Evolutionary conservation across 2,797 vertebrate species (phyloP).

Genomic region (Pagetopsis macropterus): DNA sequence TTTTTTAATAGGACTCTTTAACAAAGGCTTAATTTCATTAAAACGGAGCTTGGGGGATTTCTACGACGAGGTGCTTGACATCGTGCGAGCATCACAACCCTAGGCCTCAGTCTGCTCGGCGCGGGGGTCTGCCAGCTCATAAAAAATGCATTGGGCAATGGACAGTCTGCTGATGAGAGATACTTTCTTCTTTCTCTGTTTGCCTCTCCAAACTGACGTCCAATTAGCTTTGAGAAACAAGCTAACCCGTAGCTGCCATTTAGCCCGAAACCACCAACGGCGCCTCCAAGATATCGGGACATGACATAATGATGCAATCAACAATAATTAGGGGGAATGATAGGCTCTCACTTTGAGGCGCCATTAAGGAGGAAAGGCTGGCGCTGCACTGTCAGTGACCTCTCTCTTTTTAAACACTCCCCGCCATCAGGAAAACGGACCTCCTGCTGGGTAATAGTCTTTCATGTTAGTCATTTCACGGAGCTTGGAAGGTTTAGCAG

Average conservation of each 20-base stretch:
- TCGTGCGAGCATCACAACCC: conserved; percentile 62
- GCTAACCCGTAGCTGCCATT: conserved; percentile 74
- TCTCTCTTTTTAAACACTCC: conserved; percentile 69
- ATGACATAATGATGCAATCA: conserved; percentile 84
- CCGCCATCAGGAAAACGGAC: conserved; percentile 69
- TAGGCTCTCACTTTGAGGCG: conserved; percentile 77
- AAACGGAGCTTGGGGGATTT: conserved; percentile 68
- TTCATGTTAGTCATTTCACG: conserved; percentile 66
- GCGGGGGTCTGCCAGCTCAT: conserved; percentile 67
- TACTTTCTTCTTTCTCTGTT: conserved; percentile 56
- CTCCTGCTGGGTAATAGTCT: conserved; percentile 53
- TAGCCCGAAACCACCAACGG: conserved; percentile 74
- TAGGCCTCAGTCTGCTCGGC: conserved; percentile 49
- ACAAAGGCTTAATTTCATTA: conserved; percentile 74
- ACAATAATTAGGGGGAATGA: conserved; percentile 85
- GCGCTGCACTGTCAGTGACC: conserved; percentile 72
- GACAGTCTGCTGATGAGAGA: conserved; percentile 69
- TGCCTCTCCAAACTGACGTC: conserved; percentile 66
- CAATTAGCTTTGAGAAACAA: conserved; percentile 81
- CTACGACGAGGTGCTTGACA: conserved; percentile 67
- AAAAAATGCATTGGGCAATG: conserved; percentile 77
- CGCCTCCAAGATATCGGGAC: conserved; percentile 71
- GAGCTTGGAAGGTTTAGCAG: conserved; percentile 24
- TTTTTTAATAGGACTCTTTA: conserved; percentile 57
- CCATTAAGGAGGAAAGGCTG: conserved; percentile 76